Conservation (phyloP, 1,140 invertebrate species). For the Papilio polyxenes region DNA sequence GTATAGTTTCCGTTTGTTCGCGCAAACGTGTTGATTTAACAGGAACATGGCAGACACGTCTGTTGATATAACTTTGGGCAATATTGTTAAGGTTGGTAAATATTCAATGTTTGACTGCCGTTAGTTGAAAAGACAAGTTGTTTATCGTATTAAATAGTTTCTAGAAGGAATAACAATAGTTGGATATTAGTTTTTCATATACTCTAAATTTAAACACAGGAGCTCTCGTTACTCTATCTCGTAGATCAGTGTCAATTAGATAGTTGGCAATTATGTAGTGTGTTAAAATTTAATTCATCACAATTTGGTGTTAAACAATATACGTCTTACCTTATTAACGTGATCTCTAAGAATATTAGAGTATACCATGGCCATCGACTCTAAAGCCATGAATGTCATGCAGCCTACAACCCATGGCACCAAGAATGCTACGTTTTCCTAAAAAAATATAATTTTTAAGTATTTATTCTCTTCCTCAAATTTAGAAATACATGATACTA, state of each 20-base stretch:
- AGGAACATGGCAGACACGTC: conserved; percentile 20
- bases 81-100: conserved; percentile 28
- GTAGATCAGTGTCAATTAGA: no score
- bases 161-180: not conserved
- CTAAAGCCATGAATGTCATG: conserved; percentile 87
- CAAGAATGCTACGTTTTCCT: conserved; percentile 86
- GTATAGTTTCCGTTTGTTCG: conserved; percentile 29
- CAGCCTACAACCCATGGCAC: conserved; percentile 88
- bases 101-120: conserved; percentile 24
- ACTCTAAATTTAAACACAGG: no score
- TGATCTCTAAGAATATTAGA: conserved; percentile 88
- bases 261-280: no score
- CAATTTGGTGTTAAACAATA: no score
- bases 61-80: conserved; percentile 30
- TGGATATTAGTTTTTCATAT: no score
- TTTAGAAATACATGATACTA: no score
- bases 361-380: conserved; percentile 88
- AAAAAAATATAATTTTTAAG: conserved; percentile 54
- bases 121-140: conserved; percentile 3
- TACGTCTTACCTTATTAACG: conserved; percentile 84
- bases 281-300: no score
- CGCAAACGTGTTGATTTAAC: conserved; percentile 31
- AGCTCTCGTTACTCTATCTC: no score
- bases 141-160: conserved; percentile 1
- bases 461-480: not conserved